These are phyloP conservation scores for Helicolenus hilgendorfi DNA, from an alignment of 2,797 vertebrate genomes.

Conservation along the genomic window DNA sequence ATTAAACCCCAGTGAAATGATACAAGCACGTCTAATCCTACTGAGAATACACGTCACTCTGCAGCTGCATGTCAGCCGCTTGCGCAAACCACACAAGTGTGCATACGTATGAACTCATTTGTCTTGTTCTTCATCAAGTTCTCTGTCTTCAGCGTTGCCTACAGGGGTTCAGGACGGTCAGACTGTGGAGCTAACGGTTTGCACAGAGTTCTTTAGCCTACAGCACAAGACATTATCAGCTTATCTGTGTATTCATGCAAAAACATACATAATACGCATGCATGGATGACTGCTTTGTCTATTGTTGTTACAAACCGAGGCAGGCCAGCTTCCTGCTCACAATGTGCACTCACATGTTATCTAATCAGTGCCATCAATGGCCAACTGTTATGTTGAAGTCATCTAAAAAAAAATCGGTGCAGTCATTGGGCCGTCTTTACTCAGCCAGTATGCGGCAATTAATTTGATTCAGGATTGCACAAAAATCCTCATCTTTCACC, in stretches of 20 bases:
- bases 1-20: neutral
- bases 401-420: neutral
- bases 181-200: neutral
- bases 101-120: neutral
- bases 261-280: neutral
- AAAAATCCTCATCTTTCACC: neutral
- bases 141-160: neutral
- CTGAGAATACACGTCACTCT: neutral
- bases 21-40: neutral
- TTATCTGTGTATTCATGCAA: conserved; percentile 56
- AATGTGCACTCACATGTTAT: neutral
- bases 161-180: neutral
- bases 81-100: neutral
- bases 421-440: neutral
- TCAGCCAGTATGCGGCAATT: neutral
- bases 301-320: neutral
- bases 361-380: neutral
- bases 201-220: conserved; percentile 4
- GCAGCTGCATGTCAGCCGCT: neutral
- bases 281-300: conserved; percentile 42
- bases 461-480: neutral
- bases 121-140: neutral
- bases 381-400: neutral
- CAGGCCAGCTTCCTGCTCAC: neutral
- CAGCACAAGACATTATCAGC: conserved; percentile 9